Base-by-base conservation (phyloP, 2,797 vertebrate species). In the Enteromius trimaculatus region DNA sequence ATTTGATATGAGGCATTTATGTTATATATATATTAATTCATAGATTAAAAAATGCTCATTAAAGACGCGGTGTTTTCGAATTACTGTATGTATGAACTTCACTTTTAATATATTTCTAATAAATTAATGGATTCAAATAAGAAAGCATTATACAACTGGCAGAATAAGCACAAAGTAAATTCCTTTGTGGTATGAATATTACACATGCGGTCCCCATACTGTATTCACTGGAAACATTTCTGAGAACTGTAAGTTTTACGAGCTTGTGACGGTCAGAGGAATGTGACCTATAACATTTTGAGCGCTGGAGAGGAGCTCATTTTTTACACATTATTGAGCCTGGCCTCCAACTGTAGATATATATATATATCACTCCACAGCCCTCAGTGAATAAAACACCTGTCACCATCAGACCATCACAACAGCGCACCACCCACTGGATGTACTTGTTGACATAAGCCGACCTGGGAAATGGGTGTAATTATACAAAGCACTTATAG, bases 401-500 rank as follows among this genome's bases (percentile, higher is more conserved):
- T 83, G 80, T 90, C 89, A 88, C 34, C 77, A 86, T 75, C 72
- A 83, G 85, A 89, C 86, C 87, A 85, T 87, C 88, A 89, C n/a
- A 26, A 84, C 53, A 65, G 39, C 60, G 53, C 2, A 21, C 55
- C 81, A 82, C 68, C 83, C 84, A 71, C 80, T 79, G 68, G 84
- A 85, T 11, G 16, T 9, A 19, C 42, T 71, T 79, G 11, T 37
- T 86, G 88, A 90, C 91, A 83, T 80, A 68, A 44, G 17, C 3
- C 64, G 84, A 90, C 88, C 84, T 69, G 49, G 90, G 90, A 92
- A 90, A 89, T 90, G 78, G 86, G 76, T 84, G 44, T 81, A 89
- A 91, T 92, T 91, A 90, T 29, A 49, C 10, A 21, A 76, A 88
- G 68, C 84, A 85, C 77, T 85, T 84, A n/a, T 65, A 86, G 10